Percentiles rank a stretch among this genome's conserved stretches.
Conservation (phyloP, 2,888 invertebrate genomes). For the Gymnosoma rotundatum region DNA sequence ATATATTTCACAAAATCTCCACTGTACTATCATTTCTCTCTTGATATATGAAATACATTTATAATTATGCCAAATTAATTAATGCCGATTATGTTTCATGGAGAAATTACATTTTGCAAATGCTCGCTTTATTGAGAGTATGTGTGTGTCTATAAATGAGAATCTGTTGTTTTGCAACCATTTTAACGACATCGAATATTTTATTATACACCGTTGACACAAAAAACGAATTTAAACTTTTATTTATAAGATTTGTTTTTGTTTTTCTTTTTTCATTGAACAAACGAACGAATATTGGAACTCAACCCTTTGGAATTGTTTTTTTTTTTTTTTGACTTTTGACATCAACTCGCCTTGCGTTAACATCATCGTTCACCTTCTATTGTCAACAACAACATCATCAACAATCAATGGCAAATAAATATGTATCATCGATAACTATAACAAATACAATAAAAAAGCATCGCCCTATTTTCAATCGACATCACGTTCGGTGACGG, state of each 20-base stretch:
- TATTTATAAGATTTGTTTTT: conserved; percentile 2
- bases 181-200: conserved; percentile 10
- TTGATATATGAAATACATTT: conserved; percentile 19
- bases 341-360: conserved; percentile 43
- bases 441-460: conserved; percentile 77
- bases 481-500: conserved; percentile 87
- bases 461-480: conserved; percentile 89
- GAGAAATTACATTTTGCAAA: conserved; percentile 37
- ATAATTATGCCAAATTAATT: conserved; percentile 61
- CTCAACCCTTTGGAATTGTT: conserved; percentile 45
- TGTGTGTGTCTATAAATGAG: no score
- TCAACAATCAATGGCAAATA: conserved; percentile 26
- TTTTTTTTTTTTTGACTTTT: conserved; percentile 53
- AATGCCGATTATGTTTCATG: conserved; percentile 61
- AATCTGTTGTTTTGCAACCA: conserved; percentile 1
- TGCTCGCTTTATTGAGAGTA: not conserved
- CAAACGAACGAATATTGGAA: conserved; percentile 31
- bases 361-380: conserved; percentile 2
- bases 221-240: conserved; percentile 33
- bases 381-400: conserved; percentile 37
- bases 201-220: conserved; percentile 20
- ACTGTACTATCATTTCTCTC: not conserved
- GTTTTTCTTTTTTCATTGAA: conserved; percentile 22
- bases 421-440: conserved; percentile 35
- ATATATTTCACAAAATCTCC: not conserved